phyloP scores from a whole-genome alignment of 2,797 vertebrate species.

The Heterohyrax brucei region DNA sequence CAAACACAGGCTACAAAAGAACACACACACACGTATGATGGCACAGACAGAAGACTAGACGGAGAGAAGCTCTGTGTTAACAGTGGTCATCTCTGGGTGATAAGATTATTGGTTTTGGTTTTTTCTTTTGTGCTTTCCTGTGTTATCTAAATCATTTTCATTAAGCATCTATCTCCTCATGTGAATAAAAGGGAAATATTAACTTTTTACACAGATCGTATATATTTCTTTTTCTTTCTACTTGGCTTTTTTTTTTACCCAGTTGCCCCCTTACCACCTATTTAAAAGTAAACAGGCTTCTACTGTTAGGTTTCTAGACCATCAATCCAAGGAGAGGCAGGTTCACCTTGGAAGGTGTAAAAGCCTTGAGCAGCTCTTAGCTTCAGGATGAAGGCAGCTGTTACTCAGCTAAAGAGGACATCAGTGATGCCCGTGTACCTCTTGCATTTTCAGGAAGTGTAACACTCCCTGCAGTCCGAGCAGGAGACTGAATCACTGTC shows the following conservation, averaged over 20 bases:
- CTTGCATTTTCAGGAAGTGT: neutral
- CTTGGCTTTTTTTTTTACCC: neutral
- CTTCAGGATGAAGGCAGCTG: conserved; percentile 38
- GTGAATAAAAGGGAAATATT: neutral
- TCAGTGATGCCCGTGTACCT: conserved; percentile 34
- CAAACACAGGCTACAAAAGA: conserved; percentile 20
- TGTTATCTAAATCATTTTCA: conserved; percentile 14
- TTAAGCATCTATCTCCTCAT: conserved; percentile 18
- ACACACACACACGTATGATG: neutral
- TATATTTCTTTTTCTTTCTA: conserved; percentile 2
- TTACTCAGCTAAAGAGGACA: conserved; percentile 24
- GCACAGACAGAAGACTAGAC: neutral
- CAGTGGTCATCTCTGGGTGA: neutral
- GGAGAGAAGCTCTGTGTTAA: neutral
- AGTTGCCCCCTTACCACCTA: neutral
- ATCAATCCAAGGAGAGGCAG: neutral
- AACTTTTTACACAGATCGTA: neutral
- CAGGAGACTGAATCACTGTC: conserved; percentile 58
- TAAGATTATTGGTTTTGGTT: neutral
- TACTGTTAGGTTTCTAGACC: neutral
- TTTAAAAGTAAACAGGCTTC: conserved; percentile 38
- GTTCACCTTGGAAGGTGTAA: neutral
- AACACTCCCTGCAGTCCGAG: neutral
- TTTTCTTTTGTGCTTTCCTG: conserved; percentile 45
- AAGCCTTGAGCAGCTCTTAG: conserved; percentile 26